Evolutionary conservation across 2,113 vertebrate species (phyloP).

Genomic region (Gnathonemus longibarbis): DNA sequence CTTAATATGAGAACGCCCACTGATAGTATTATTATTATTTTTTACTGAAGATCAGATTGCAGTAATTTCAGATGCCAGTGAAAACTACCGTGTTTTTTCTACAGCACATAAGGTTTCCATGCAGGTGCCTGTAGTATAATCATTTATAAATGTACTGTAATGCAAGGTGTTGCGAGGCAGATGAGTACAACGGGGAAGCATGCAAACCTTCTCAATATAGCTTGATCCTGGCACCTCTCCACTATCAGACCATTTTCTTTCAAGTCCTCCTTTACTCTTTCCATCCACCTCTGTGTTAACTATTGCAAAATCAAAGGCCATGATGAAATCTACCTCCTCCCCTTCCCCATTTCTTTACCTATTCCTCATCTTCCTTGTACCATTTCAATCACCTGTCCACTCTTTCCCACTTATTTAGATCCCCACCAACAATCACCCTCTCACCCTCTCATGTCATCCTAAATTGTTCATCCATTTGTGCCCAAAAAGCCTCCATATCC

Average conservation of each 20-base stretch:
- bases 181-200: background rate
- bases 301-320: background rate
- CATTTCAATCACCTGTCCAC: constrained; percentile 2
- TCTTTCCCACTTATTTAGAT: background rate
- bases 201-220: background rate
- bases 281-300: background rate
- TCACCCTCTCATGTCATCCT: background rate
- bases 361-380: constrained; percentile 23
- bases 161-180: background rate
- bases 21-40: background rate
- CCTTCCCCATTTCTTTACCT: constrained; percentile 3
- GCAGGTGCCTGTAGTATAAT: background rate
- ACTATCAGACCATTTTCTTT: background rate
- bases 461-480: background rate
- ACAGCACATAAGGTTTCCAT: background rate
- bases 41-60: background rate
- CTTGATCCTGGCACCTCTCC: background rate
- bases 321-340: background rate
- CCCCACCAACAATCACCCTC: background rate
- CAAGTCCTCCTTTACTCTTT: background rate
- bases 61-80: background rate
- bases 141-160: background rate
- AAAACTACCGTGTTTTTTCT: background rate
- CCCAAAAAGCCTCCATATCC: background rate
- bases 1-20: background rate